phyloP scores from a whole-genome alignment of 1,140 invertebrate genomes.

The Drosophila setifemur region DNA sequence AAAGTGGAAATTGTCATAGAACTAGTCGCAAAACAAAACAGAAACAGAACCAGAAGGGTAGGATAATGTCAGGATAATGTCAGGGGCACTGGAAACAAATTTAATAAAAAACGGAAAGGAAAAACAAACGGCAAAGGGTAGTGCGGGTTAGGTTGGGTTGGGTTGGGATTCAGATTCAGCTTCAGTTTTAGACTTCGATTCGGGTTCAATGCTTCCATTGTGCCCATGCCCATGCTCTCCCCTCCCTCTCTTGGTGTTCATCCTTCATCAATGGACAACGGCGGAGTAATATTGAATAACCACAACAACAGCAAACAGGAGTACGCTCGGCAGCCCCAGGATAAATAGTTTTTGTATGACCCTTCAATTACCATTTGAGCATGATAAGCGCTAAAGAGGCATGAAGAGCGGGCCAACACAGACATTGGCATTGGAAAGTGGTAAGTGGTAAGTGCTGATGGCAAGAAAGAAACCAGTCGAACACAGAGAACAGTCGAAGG shows the following conservation, averaged over 20 bases:
- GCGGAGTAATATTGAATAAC: slow-evolving; percentile 76
- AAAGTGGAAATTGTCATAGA: slow-evolving; percentile 73
- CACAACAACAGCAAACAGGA: slow-evolving; percentile 61
- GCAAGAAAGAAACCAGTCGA: slow-evolving; percentile 49
- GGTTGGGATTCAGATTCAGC: slow-evolving; percentile 12
- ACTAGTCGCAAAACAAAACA: slow-evolving; percentile 23
- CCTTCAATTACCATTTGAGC: slow-evolving; percentile 81
- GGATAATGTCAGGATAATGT: slow-evolving; percentile 27
- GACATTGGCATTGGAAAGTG: slow-evolving; percentile 52
- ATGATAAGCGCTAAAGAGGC: slow-evolving; percentile 79
- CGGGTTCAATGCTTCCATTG: slow-evolving; percentile 61
- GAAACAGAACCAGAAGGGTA: not conserved
- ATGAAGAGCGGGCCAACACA: slow-evolving; percentile 50
- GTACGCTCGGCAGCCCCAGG: slow-evolving; percentile 68
- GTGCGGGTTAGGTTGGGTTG: not conserved
- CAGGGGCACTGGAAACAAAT: slow-evolving; percentile 77
- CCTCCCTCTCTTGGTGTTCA: not conserved
- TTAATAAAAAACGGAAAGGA: slow-evolving; percentile 72
- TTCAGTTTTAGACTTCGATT: slow-evolving; percentile 31
- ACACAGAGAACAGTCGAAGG: slow-evolving; percentile 40
- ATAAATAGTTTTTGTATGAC: slow-evolving; percentile 78
- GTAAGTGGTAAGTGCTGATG: slow-evolving; percentile 34
- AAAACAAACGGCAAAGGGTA: slow-evolving; percentile 57
- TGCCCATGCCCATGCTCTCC: slow-evolving; percentile 9
- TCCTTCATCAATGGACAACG: slow-evolving; percentile 17